Base-by-base conservation (phyloP, 2,797 vertebrate genomes). In the Trematomus bernacchii region DNA sequence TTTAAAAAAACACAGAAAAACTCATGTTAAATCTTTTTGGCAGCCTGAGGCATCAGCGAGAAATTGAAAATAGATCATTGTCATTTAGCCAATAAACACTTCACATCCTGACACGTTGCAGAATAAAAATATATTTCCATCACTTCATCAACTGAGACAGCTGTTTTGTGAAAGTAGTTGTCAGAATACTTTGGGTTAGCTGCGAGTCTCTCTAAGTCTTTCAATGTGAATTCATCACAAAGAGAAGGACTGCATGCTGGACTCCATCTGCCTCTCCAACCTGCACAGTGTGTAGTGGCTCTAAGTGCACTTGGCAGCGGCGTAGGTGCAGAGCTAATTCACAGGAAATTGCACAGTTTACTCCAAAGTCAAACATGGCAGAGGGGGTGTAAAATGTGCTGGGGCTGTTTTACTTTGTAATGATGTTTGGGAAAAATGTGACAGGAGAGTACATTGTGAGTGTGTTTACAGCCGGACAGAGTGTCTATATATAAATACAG, bases 391-490 rank as follows among this genome's bases (percentile, higher is more conserved):
- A 27, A 27, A 58, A 60, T 69, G 40, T 23, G 11, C 21, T 55
- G 33, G 16, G 23, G 42, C 27, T 79, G 80, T 85, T 85, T 91
- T 82, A 66, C 73, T 74, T 72, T 85, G 47, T 48, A 61, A 60
- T 48, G 37, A 69, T 30, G 10, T 9, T 70, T 48, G 46, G 33
- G 43, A 3, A 42, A 71, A 21, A 47, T 46, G 46, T 18, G 42
- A 77, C 52, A 52, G 40, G 12, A 2, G 44, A 58, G 42, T 19
- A 2, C 48, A 16, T 57, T 62, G 65, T 54, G 70, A 79, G 30
- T 44, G 73, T 57, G 21, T 16, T 75, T 46, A 37, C 48, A 58
- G 68, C 37, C 55, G 66, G 55, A 76, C 12, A 44, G 61, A n/a
- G 33, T 37, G 33, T 33, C 33, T 7, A 71, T 73, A 79, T 58